These are phyloP conservation scores for Theretra japonica DNA, from an alignment of 2,888 invertebrate species.

Conservation along the genomic window DNA sequence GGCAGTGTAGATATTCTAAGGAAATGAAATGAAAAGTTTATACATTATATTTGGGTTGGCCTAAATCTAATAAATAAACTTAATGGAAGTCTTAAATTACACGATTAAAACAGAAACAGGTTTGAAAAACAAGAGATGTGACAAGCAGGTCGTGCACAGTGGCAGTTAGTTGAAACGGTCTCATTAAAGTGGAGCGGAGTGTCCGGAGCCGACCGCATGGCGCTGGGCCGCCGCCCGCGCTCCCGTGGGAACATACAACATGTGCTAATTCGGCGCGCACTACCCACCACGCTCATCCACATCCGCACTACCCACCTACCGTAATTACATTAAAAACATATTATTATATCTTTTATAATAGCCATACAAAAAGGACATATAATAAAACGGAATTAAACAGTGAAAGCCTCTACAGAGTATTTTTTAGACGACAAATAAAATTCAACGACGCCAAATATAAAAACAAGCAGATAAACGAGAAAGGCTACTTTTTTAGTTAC, in stretches of 20 bases:
- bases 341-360: background rate
- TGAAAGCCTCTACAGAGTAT: too few relatives aligned
- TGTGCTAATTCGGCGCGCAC: constrained; percentile 3
- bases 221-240: background rate
- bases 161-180: background rate
- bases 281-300: background rate
- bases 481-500: too few relatives aligned
- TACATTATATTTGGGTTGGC: too few relatives aligned
- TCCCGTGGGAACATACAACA: constrained; percentile 6
- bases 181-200: background rate
- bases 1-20: too few relatives aligned
- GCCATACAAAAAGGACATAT: background rate
- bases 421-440: too few relatives aligned
- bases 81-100: too few relatives aligned
- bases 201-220: background rate
- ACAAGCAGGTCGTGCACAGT: background rate
- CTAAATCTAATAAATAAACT: too few relatives aligned
- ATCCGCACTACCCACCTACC: background rate
- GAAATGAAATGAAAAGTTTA: too few relatives aligned
- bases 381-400: too few relatives aligned
- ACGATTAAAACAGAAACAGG: background rate
- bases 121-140: background rate
- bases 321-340: background rate
- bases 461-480: too few relatives aligned
- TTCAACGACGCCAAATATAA: too few relatives aligned